Percentiles rank a stretch among this genome's conserved stretches.
Conservation (phyloP, 2,888 invertebrate genomes). For the Apeira syringaria region DNA sequence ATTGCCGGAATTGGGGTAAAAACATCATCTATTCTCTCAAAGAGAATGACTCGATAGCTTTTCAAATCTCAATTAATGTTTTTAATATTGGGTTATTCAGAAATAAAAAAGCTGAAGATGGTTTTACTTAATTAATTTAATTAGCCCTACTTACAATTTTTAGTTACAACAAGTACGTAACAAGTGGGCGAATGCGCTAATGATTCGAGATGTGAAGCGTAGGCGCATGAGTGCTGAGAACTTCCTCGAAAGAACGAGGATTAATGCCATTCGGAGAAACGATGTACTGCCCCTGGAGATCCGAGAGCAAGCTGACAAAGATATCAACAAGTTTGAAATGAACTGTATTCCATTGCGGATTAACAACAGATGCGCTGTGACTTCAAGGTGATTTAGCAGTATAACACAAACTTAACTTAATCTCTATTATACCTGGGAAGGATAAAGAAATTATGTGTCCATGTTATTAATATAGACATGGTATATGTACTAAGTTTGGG, state of each 20-base stretch:
- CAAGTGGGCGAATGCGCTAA: constrained; percentile 92
- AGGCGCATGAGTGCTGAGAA: constrained; percentile 89
- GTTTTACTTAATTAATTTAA: too few relatives aligned
- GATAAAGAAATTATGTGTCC: too few relatives aligned
- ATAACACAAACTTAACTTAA: too few relatives aligned
- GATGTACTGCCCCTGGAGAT: constrained; percentile 92
- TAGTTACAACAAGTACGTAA: constrained; percentile 89
- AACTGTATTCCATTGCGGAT: constrained; percentile 87
- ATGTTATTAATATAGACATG: too few relatives aligned
- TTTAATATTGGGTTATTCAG: too few relatives aligned
- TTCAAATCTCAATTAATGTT: too few relatives aligned
- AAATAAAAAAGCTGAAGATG: too few relatives aligned
- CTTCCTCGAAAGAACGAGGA: constrained; percentile 89
- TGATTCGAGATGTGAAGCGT: constrained; percentile 94
- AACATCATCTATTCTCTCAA: too few relatives aligned
- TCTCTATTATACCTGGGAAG: too few relatives aligned
- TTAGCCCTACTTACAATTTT: too few relatives aligned
- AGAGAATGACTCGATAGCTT: too few relatives aligned
- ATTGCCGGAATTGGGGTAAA: constrained; percentile 63
- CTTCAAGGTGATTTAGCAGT: constrained; percentile 84
- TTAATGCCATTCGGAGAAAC: constrained; percentile 93
- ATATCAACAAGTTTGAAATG: constrained; percentile 90
- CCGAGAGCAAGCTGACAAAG: constrained; percentile 89
- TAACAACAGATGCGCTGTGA: constrained; percentile 92
- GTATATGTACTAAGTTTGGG: too few relatives aligned